Evolutionary conservation across 2,113 vertebrate genomes (phyloP).

Genomic region (Mus pahari): DNA sequence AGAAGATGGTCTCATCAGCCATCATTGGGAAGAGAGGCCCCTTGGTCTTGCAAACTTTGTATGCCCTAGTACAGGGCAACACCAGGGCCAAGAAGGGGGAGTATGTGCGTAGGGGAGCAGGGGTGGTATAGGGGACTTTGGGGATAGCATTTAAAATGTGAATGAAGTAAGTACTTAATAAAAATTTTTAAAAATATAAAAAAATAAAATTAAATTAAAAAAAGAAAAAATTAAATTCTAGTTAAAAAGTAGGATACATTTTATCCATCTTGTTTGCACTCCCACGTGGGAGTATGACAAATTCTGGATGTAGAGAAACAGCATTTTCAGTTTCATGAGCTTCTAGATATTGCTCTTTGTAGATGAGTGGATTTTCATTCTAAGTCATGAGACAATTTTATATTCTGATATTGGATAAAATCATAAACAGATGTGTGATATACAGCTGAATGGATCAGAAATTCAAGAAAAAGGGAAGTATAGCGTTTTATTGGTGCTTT

Average conservation of each 20-base stretch:
- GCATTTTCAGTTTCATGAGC: not conserved
- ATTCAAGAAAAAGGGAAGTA: not conserved
- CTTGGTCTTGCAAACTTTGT: too few species aligned
- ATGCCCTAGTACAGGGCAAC: too few species aligned
- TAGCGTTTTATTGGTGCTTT: not conserved
- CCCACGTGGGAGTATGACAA: not conserved
- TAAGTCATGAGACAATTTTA: not conserved
- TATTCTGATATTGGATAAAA: not conserved
- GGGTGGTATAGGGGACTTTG: too few species aligned
- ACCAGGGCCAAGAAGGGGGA: too few species aligned
- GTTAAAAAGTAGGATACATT: not conserved
- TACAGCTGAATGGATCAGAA: not conserved
- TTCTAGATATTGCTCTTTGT: not conserved
- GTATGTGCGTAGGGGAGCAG: too few species aligned
- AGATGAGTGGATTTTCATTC: not conserved
- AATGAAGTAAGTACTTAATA: too few species aligned
- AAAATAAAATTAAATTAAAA: too few species aligned
- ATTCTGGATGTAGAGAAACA: not conserved
- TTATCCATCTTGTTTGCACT: not conserved
- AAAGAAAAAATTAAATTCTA: conserved; percentile 21
- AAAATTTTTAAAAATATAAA: too few species aligned
- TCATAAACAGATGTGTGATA: not conserved
- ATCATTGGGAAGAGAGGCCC: too few species aligned
- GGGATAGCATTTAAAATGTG: too few species aligned
- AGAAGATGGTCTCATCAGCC: too few species aligned